Evolutionary conservation across 2,797 vertebrate species (phyloP).

Genomic region (Galaxias olidus): DNA sequence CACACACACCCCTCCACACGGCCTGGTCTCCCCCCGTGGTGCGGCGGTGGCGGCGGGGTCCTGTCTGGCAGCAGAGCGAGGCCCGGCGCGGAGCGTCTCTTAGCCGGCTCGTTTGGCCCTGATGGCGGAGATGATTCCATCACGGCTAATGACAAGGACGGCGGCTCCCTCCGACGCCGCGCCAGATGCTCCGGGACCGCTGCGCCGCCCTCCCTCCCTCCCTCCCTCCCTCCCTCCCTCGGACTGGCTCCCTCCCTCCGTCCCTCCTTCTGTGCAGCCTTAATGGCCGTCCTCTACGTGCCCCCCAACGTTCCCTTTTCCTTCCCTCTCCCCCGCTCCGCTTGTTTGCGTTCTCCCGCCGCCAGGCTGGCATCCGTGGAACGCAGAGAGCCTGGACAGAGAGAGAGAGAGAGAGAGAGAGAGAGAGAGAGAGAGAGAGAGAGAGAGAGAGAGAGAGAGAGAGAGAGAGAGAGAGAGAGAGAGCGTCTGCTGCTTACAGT

Average conservation of each 20-base stretch:
- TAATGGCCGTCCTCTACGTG: slow-evolving; percentile 93
- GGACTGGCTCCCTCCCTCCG: slow-evolving; percentile 31
- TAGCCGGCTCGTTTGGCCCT: slow-evolving; percentile 98
- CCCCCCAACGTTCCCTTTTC: slow-evolving; percentile 79
- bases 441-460: no score
- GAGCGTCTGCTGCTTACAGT: no score
- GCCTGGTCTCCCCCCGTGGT: slow-evolving; percentile 33
- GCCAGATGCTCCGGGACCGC: slow-evolving; percentile 98
- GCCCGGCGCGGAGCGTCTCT: slow-evolving; percentile 88
- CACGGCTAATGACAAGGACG: slow-evolving; percentile 97
- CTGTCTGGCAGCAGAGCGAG: slow-evolving; percentile 76
- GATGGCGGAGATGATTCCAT: slow-evolving; percentile 99
- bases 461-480: no score
- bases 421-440: slow-evolving; percentile 14
- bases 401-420: slow-evolving; percentile 48
- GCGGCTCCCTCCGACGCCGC: slow-evolving; percentile 83
- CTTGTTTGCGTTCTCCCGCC: slow-evolving; percentile 31
- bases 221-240: slow-evolving; percentile 66
- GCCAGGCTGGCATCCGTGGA: slow-evolving; percentile 40
- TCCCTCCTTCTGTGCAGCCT: slow-evolving; percentile 86
- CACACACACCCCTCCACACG: slow-evolving; percentile 64
- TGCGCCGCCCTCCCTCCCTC: slow-evolving; percentile 71
- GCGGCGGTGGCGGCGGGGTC: slow-evolving; percentile 26
- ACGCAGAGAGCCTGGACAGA: slow-evolving; percentile 51
- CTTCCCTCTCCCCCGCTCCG: slow-evolving; percentile 26